These are phyloP conservation scores for Proctacanthus coquilletti DNA, from an alignment of 1,140 invertebrate genomes.

Conservation along the genomic window DNA sequence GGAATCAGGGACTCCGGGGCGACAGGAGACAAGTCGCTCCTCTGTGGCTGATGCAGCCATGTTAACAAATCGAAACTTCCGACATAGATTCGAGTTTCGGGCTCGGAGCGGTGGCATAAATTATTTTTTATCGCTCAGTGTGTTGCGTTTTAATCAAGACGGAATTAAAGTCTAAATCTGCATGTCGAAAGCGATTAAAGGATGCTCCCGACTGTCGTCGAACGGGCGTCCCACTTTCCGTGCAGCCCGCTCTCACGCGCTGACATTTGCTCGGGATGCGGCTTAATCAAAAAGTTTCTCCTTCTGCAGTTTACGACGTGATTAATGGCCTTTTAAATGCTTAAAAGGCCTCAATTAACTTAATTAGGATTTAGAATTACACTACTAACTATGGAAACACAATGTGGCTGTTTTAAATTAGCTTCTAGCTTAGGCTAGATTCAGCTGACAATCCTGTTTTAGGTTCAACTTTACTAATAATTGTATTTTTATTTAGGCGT, in stretches of 20 bases:
- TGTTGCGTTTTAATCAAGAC: conserved; percentile 1
- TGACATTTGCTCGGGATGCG: conserved; percentile 22
- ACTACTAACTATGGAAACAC: too few species aligned
- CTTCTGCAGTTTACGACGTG: conserved; percentile 9
- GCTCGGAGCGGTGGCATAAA: conserved; percentile 5
- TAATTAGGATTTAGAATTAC: too few species aligned
- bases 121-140: too few species aligned
- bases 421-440: too few species aligned
- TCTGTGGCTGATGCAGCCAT: conserved; percentile 6
- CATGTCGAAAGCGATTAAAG: conserved; percentile 29
- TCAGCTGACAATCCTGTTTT: too few species aligned
- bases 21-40: not conserved
- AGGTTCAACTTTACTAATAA: too few species aligned
- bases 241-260: too few species aligned
- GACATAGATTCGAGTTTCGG: not conserved
- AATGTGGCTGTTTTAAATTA: too few species aligned
- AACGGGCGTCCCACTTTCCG: not conserved
- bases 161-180: conserved; percentile 21
- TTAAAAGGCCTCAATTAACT: conserved; percentile 26
- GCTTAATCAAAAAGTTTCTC: not conserved
- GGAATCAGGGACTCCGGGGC: not conserved
- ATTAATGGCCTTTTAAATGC: conserved; percentile 30
- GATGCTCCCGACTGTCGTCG: conserved; percentile 7
- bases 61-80: conserved; percentile 15
- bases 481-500: too few species aligned